phyloP scores from a whole-genome alignment of 2,888 invertebrate genomes.

The Synergus japonicus region DNA sequence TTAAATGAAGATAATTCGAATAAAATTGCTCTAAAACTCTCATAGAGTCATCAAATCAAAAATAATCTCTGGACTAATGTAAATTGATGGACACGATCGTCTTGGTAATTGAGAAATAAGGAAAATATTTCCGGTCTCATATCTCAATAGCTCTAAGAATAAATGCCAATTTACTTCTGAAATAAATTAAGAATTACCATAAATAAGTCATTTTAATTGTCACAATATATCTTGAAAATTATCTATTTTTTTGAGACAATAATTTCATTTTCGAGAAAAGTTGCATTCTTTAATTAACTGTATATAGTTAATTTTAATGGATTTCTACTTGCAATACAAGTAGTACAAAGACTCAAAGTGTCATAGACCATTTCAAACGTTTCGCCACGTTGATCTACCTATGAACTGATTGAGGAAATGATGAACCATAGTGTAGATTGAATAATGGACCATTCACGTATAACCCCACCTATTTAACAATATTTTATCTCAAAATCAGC shows the following conservation, averaged over 20 bases:
- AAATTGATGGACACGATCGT: not conserved
- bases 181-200: no score
- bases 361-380: conserved; percentile 1
- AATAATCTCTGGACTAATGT: not conserved
- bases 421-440: conserved; percentile 58
- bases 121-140: not conserved
- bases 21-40: not conserved
- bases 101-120: not conserved
- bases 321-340: not conserved
- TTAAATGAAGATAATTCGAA: not conserved
- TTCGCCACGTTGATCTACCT: conserved; percentile 28
- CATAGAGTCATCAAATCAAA: not conserved
- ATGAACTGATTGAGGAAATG: conserved; percentile 63
- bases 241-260: no score
- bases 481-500: conserved; percentile 37
- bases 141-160: not conserved
- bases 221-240: no score
- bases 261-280: no score
- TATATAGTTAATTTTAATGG: not conserved
- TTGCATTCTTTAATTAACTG: no score
- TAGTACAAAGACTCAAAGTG: not conserved
- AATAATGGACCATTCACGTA: conserved; percentile 55
- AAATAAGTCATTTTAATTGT: no score
- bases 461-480: conserved; percentile 58
- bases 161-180: no score